Evolutionary conservation across 2,888 invertebrate genomes (phyloP), one percentile per base, ranked within the genome.

Genomic region (Temnothorax rugatulus): DNA sequence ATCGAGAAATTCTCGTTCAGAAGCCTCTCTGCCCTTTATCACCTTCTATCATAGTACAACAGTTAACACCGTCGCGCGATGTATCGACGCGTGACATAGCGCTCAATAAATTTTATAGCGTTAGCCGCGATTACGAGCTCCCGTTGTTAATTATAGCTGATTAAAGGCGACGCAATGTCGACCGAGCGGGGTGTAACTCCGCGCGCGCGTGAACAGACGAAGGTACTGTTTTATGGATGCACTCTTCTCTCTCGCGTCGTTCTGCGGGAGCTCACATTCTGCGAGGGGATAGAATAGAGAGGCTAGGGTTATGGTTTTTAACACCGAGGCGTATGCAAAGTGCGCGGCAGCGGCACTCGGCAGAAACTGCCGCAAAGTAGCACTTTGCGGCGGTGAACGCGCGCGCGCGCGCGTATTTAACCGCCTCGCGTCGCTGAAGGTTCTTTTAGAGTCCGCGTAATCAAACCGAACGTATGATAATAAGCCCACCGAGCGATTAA

Each of bases 241-340:
- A 61, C 69, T 77, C 77, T 86, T 83, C 82, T 88, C 82, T 88
- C 84, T 44, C 25, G 52, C 41, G 44, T 11, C 50, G 69, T n/a
- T 47, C 69, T 18, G 4, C 57, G 59, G 15, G 57, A 79, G 57
- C 34, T 79, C 54, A 18, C 47, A 13, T 7, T 34, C 34, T 38
- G 29, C 75, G 59, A 47, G 59, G 8, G 76, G 38, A 54, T 54
- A 29, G 9, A 18, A 52, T 52, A 73, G 77, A 41, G 29, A 54
- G 57, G 68, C 77, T 83, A 87, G 69, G 54, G 66, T 82, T 74
- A 84, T 79, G 59, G 83, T 86, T 82, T 84, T 90, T 86, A 90
- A 63, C 86, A 57, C 69, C 57, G 75, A 63, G 50, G 57, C 69
- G 82, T 85, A 89, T 88, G 90, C 88, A 85, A 90, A 89, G 59